Base-by-base conservation (phyloP, 2,888 invertebrate genomes). In the Gymnosoma rotundatum region DNA sequence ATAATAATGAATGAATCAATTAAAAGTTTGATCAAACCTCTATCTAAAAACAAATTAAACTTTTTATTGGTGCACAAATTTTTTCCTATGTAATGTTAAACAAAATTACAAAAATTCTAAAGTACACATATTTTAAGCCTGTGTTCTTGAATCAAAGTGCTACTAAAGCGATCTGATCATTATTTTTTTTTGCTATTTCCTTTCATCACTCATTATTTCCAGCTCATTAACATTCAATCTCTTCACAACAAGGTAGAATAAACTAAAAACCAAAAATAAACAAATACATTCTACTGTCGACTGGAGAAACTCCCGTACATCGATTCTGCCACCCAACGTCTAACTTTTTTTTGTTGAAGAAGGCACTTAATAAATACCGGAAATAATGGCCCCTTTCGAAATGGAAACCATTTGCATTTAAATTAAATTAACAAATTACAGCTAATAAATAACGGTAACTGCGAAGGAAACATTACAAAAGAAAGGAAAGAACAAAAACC, bases 361-460 rank as follows among this genome's bases (percentile, higher is more conserved):
- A 64, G 64, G 10, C 74, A 48, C 38, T 60, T 67, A 38, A 76
- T 78, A 69, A 69, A 20, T 42, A 69, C 69, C 32, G 64, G 56
- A 21, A 42, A 52, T 20, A 69, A 78, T 16, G 42, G 64, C 64
- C 78, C 58, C 72, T 72, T 72, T 64, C 48, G 21, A 21, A 76
- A 67, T 18, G n/a, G 20, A 61, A 78, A 38, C 63, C 25, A 58
- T 79, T 66, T 52, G 63, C 78, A 79, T 73, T 66, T 60, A 61
- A 72, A 64, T 72, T 48, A 64, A 81, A 81, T 75, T 75, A 81
- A 75, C 63, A 81, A 63, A 81, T 36, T 63, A 75, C 63, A 63
- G 75, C 74, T 81, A 75, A 75, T 70, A 81, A 70, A 81, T 64
- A 81, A 81, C 81, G 75, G 81, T 70, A 48, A 79, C 50, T 42